Percentiles rank a stretch among this genome's conserved stretches.
These are phyloP conservation scores for Pyrrhosoma nymphula DNA, from an alignment of 2,888 invertebrate genomes.

Conservation along the genomic window DNA sequence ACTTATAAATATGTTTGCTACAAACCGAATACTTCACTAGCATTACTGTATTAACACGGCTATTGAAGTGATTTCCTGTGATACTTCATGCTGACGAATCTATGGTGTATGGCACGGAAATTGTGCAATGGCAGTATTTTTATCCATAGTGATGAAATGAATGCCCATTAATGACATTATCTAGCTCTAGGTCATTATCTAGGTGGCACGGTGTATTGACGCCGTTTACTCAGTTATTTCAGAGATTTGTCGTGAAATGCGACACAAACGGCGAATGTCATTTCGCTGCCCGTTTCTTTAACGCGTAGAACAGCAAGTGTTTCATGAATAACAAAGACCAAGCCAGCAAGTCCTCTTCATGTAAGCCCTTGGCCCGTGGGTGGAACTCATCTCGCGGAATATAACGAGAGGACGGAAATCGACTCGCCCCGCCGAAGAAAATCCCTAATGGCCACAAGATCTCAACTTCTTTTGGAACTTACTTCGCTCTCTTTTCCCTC, in stretches of 20 bases:
- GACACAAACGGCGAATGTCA: neutral
- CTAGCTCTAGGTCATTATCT: too few relatives aligned
- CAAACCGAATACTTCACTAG: too few relatives aligned
- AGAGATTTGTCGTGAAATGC: neutral
- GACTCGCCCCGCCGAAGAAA: neutral
- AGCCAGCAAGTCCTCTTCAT: neutral
- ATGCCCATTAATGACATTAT: too few relatives aligned
- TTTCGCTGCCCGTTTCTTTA: neutral
- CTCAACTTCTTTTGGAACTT: neutral
- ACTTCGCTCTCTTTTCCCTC: neutral
- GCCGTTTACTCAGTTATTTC: neutral
- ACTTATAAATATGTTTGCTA: too few relatives aligned
- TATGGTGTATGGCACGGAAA: too few relatives aligned
- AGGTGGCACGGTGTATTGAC: too few relatives aligned
- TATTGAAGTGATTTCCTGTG: too few relatives aligned
- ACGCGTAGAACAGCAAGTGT: neutral
- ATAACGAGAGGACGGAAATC: constrained; percentile 21
- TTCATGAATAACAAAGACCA: neutral
- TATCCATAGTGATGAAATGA: too few relatives aligned
- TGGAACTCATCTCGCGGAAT: neutral
- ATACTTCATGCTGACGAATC: too few relatives aligned
- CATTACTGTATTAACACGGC: too few relatives aligned
- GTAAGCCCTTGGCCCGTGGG: neutral
- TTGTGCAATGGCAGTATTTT: too few relatives aligned
- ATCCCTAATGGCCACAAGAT: constrained; percentile 11